Evolutionary conservation across 2,888 invertebrate species (phyloP).

Genomic region (Argyresthia albistria): DNA sequence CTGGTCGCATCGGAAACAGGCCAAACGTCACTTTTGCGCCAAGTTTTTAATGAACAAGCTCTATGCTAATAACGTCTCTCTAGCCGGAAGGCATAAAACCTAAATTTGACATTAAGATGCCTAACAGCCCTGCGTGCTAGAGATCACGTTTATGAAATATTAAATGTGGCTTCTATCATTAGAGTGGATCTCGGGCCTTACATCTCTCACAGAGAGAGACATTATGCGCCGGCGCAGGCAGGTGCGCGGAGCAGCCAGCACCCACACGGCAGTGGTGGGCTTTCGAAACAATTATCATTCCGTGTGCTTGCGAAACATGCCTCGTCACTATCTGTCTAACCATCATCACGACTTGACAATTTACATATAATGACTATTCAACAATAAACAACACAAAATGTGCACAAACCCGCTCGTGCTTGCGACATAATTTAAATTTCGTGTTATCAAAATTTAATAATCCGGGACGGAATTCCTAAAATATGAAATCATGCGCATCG

Average conservation of each 20-base stretch:
- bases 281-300: constrained; percentile 61
- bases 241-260: constrained; percentile 33
- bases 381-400: constrained; percentile 60
- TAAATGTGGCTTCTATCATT: constrained; percentile 51
- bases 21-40: constrained; percentile 27
- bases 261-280: constrained; percentile 28
- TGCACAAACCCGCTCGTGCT: constrained; percentile 16
- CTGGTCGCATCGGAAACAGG: constrained; percentile 26
- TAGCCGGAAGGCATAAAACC: constrained; percentile 11
- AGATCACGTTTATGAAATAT: constrained; percentile 69
- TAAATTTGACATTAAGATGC: constrained; percentile 27
- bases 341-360: constrained; percentile 68
- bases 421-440: constrained; percentile 34
- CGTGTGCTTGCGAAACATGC: constrained; percentile 63
- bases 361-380: constrained; percentile 70
- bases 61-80: constrained; percentile 10
- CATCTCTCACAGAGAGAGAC: constrained; percentile 24
- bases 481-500: not conserved
- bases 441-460: constrained; percentile 20
- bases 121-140: constrained; percentile 38
- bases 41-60: constrained; percentile 40
- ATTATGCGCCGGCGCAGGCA: constrained; percentile 28
- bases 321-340: constrained; percentile 60
- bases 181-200: constrained; percentile 31
- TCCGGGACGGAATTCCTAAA: constrained; percentile 1